Base-by-base conservation (phyloP, 2,888 invertebrate species). In the Ceratothoa steindachneri region DNA sequence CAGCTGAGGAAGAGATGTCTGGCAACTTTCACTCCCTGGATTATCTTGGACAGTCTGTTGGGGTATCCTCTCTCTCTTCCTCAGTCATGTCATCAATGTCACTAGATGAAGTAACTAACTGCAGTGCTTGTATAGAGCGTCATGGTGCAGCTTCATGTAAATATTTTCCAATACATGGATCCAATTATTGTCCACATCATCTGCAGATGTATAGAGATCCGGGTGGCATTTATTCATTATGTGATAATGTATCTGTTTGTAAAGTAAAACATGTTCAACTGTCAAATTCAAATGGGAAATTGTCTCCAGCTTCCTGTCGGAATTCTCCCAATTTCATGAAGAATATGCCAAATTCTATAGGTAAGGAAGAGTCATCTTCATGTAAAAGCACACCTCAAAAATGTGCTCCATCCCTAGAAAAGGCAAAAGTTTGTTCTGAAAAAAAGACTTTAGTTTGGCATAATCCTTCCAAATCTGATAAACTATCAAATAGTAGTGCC, bases 21-120 rank as follows among this genome's bases (percentile, higher is more conserved):
- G 67, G 31, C 24, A 31, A 31, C 22, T 30, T 67, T 67, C 67
- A 29, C n/a, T 67, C 67, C n/a, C 29, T 67, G 29, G 67, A 67
- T 28, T 29, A 67, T 4, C 29, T 31, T 24, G 29, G 31, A 1
- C 19, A 30, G 4, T 74, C 74, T n/a, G 15, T 53, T 19, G 71
- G 71, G 15, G 22, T 67, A 7, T 22, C 30, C 12, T 72, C 72
- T n/a, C 73, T 79, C 24, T 71, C 76, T 15, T 79, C 78, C n/a
- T 79, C 78, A 24, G 69, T 78, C 30, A 72, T 74, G n/a, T 78
- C 78, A 3, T 71, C 67, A 7, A 69, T 67, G 24, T 78, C 78
- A 12, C 30, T 75, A n/a, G 78, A 79, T 29, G 78, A 79, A 64
- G 60, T 24, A 60, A n/a, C 12, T n/a, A 60, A 7, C 24, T 60